These are phyloP conservation scores for Motacilla tschutschensis DNA, from an alignment of 2,113 vertebrate genomes.

Conservation along the genomic window DNA sequence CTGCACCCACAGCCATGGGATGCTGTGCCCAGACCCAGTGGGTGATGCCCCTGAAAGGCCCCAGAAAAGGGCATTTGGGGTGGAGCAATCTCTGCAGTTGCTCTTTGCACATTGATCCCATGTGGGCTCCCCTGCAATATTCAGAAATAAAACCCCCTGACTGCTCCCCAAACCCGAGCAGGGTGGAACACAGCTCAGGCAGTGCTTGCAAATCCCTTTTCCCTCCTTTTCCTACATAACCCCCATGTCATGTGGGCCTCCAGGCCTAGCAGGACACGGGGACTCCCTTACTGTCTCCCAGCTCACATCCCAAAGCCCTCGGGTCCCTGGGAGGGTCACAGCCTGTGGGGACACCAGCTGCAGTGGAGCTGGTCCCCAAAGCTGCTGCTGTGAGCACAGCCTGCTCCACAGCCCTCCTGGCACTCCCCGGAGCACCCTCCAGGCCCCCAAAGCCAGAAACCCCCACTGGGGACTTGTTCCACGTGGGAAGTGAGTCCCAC, in stretches of 20 bases:
- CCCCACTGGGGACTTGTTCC: not conserved
- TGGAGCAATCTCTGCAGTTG: not conserved
- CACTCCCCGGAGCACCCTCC: not conserved
- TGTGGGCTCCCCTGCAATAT: accelerated
- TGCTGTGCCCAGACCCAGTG: not conserved
- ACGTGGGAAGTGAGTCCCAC: not conserved
- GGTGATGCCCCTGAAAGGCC: not conserved
- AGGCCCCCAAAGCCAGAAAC: not conserved
- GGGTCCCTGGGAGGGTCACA: not conserved
- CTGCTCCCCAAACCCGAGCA: not conserved
- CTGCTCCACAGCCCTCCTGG: not conserved
- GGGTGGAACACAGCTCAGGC: not conserved
- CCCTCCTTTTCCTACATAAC: not conserved
- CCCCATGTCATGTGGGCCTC: accelerated
- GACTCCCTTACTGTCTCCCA: not conserved
- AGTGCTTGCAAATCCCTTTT: not conserved
- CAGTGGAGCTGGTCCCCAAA: not conserved
- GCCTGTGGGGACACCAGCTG: not conserved
- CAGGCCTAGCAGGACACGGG: not conserved
- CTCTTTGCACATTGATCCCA: not conserved
- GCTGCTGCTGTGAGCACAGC: not conserved
- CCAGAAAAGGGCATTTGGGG: not conserved
- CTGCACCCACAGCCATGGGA: not conserved
- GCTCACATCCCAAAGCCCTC: slow-evolving; percentile 6
- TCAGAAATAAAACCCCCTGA: not conserved